A percentile compares a stretch with the other conserved stretches of the same genome.
Conservation (phyloP, 2,888 invertebrate species). For the Pterobdella sp. region DNA sequence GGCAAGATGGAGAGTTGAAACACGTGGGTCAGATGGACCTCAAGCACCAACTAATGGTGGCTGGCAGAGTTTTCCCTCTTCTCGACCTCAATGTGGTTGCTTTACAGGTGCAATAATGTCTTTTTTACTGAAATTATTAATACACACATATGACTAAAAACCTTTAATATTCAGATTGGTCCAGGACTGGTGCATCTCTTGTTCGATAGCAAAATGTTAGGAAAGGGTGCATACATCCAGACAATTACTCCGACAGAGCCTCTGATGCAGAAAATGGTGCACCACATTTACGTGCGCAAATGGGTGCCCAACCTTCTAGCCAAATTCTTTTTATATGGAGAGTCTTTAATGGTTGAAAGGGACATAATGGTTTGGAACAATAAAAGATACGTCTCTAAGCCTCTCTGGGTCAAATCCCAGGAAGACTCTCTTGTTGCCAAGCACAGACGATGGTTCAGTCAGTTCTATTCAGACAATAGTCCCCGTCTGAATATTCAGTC, state of each 20-base stretch:
- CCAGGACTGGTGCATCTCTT: constrained; percentile 67
- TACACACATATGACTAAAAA: too few relatives aligned
- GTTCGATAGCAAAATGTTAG: constrained; percentile 56
- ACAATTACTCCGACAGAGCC: constrained; percentile 72
- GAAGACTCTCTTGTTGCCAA: constrained; percentile 67
- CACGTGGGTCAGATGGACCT: constrained; percentile 63
- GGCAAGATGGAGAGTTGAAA: constrained; percentile 50
- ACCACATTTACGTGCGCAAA: constrained; percentile 65
- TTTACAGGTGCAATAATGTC: constrained; percentile 57
- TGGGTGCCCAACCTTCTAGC: constrained; percentile 59
- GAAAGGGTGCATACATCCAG: constrained; percentile 61
- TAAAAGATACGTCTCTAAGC: constrained; percentile 66
- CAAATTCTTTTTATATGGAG: constrained; percentile 62
- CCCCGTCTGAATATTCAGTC: constrained; percentile 26
- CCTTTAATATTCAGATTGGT: constrained; percentile 48
- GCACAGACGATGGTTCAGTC: constrained; percentile 72
- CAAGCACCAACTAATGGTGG: constrained; percentile 60
- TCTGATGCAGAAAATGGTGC: constrained; percentile 66
- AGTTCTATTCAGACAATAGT: constrained; percentile 68
- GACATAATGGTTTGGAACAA: constrained; percentile 81
- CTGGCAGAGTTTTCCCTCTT: constrained; percentile 56
- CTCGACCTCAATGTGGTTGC: constrained; percentile 61
- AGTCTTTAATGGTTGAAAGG: constrained; percentile 63
- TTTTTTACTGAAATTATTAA: too few relatives aligned
- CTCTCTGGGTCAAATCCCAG: constrained; percentile 60